Percentiles rank a stretch among this genome's conserved stretches.
phyloP scores from a whole-genome alignment of 2,888 invertebrate genomes.

The Dendrolimus houi region DNA sequence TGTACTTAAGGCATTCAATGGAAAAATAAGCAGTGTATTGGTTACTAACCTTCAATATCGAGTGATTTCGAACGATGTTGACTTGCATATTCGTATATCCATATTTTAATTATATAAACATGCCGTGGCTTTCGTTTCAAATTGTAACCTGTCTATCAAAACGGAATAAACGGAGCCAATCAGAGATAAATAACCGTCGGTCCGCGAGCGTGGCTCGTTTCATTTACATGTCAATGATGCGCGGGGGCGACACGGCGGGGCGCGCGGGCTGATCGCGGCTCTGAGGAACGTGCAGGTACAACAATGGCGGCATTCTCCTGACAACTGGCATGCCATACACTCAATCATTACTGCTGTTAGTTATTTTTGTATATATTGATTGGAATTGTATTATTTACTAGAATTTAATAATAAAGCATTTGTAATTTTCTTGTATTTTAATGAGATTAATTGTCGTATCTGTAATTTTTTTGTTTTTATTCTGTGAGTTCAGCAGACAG shows the following conservation, averaged over 20 bases:
- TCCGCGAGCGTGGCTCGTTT: constrained; percentile 55
- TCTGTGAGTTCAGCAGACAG: too few species aligned
- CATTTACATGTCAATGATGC: constrained; percentile 69
- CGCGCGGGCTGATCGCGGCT: constrained; percentile 14
- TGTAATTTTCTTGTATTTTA: too few species aligned
- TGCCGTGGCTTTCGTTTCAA: constrained; percentile 42
- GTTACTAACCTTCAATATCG: neutral
- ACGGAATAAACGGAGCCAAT: constrained; percentile 69
- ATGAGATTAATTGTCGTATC: too few species aligned
- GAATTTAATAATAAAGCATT: too few species aligned
- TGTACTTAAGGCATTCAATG: too few species aligned
- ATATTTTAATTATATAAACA: constrained; percentile 51
- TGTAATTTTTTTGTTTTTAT: too few species aligned
- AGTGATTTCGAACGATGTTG: neutral
- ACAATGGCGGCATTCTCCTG: constrained; percentile 52
- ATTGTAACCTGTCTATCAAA: constrained; percentile 67
- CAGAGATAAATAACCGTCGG: constrained; percentile 71
- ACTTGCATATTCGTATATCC: constrained; percentile 21
- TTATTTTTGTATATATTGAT: too few species aligned
- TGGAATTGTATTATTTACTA: too few species aligned
- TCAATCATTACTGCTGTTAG: neutral
- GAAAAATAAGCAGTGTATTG: too few species aligned
- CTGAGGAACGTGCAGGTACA: constrained; percentile 18
- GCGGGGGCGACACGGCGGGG: constrained; percentile 19
- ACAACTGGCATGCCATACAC: constrained; percentile 26